A percentile compares a stretch with the other conserved stretches of the same genome.
These are phyloP conservation scores for Pyrrhosoma nymphula DNA, from an alignment of 2,888 invertebrate species.

Conservation along the genomic window DNA sequence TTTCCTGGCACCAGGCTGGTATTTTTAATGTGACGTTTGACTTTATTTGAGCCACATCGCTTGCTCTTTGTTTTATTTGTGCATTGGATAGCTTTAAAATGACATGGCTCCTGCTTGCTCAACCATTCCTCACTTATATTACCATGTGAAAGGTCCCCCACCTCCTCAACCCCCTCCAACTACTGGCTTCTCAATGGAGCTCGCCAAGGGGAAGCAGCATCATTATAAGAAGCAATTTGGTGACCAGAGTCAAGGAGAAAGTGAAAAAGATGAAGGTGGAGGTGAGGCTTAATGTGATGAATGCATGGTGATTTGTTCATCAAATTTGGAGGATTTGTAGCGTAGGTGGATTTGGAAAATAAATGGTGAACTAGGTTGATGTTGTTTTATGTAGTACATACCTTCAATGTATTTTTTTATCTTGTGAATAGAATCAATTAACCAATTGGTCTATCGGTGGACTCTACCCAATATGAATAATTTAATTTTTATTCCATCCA, in stretches of 20 bases:
- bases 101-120: slow-evolving; percentile 39
- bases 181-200: slow-evolving; percentile 84
- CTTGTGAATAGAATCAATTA: not conserved
- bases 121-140: slow-evolving; percentile 52
- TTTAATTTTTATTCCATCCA: not conserved
- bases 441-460: not conserved
- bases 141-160: slow-evolving; percentile 55
- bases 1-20: not conserved
- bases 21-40: not conserved
- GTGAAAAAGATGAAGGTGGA: slow-evolving; percentile 68
- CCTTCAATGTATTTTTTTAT: not conserved
- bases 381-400: not conserved
- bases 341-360: not conserved
- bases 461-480: not conserved
- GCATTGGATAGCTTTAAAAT: slow-evolving; percentile 2
- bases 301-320: slow-evolving; percentile 28
- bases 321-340: not conserved
- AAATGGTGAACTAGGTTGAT: slow-evolving; percentile 21
- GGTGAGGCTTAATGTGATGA: slow-evolving; percentile 38
- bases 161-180: slow-evolving; percentile 59
- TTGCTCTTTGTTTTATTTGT: slow-evolving; percentile 39
- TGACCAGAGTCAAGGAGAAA: slow-evolving; percentile 73
- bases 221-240: slow-evolving; percentile 88
- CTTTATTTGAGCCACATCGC: not conserved
- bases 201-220: slow-evolving; percentile 85